phyloP scores from a whole-genome alignment of 2,113 vertebrate genomes.

The Pitta sordida region DNA sequence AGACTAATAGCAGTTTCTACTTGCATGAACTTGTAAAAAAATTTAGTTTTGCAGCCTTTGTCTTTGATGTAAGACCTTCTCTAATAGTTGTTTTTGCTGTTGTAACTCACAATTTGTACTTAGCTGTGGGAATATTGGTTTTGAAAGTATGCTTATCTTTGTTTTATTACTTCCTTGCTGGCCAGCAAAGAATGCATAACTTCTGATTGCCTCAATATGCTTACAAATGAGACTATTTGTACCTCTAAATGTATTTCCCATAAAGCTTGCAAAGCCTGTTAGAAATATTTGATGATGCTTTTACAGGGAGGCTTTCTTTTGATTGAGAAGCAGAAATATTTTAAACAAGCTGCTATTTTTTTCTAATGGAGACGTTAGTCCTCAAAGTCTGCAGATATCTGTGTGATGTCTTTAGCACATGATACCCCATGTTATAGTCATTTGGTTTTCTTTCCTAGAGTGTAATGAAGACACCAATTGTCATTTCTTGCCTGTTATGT shows the following conservation, averaged over 20 bases:
- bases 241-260: background rate
- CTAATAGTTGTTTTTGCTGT: background rate
- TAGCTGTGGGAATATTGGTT: background rate
- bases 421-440: background rate
- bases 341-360: background rate
- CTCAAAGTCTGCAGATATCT: background rate
- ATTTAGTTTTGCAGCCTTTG: background rate
- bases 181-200: background rate
- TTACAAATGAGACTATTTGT: slow-evolving; percentile 12
- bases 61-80: background rate
- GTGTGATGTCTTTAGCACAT: background rate
- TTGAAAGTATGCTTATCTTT: background rate
- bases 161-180: background rate
- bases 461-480: background rate
- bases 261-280: background rate
- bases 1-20: background rate
- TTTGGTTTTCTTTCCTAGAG: background rate
- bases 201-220: background rate
- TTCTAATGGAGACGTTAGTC: background rate
- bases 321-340: background rate
- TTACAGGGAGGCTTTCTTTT: background rate
- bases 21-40: background rate
- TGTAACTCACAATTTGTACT: slow-evolving; percentile 4
- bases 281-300: background rate
- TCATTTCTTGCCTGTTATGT: background rate